Conservation (phyloP, 2,888 invertebrate species). For the Scaptomyza flava region DNA sequence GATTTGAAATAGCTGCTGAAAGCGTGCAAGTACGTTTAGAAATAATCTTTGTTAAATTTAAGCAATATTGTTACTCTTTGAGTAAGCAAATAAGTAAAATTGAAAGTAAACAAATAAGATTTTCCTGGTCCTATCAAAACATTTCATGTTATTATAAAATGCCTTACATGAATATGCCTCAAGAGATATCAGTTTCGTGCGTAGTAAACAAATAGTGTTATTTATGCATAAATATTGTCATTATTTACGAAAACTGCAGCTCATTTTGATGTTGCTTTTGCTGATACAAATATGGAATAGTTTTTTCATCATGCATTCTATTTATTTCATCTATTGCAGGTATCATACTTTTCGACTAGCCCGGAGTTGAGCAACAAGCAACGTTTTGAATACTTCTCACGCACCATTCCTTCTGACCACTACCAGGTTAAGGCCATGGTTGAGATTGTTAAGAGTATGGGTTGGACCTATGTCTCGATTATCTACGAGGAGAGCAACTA, state of each 20-base stretch:
- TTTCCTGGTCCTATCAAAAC: not conserved
- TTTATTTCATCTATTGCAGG: slow-evolving; percentile 85
- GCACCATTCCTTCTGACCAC: slow-evolving; percentile 97
- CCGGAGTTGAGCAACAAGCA: slow-evolving; percentile 97
- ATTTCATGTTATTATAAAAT: not conserved
- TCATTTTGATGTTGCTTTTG: slow-evolving; percentile 9
- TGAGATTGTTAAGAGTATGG: slow-evolving; percentile 93
- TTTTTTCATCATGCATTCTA: slow-evolving; percentile 18
- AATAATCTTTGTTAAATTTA: not conserved
- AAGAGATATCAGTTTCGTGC: not conserved
- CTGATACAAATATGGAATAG: slow-evolving; percentile 15
- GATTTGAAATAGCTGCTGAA: not conserved
- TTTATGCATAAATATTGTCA: no score
- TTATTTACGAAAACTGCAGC: not conserved
- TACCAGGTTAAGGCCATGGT: slow-evolving; percentile 98
- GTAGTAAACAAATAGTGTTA: no score
- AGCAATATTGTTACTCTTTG: not conserved
- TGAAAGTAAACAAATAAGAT: not conserved
- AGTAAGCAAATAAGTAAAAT: not conserved
- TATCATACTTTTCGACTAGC: slow-evolving; percentile 97
- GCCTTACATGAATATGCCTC: not conserved
- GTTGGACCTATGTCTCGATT: slow-evolving; percentile 97
- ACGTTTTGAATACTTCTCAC: slow-evolving; percentile 96
- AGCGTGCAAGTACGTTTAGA: not conserved
- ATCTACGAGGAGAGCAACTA: slow-evolving; percentile 98